These are phyloP conservation scores for Tamandua tetradactyla DNA, from an alignment of 2,797 vertebrate species.

Conservation along the genomic window DNA sequence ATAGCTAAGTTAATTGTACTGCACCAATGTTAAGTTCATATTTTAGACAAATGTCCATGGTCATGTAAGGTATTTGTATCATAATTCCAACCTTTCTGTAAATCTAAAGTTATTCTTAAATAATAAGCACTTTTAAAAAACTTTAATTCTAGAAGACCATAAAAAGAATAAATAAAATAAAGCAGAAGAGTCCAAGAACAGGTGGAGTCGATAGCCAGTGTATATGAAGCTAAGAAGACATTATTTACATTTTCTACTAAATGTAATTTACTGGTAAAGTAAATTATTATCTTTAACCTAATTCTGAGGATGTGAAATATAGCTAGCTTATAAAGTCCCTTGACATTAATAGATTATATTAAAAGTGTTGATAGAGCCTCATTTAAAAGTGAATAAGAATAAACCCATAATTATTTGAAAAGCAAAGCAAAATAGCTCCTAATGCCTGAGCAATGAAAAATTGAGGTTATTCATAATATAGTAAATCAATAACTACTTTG, in stretches of 20 bases:
- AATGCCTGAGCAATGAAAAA: constrained; percentile 74
- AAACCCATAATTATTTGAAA: constrained; percentile 44
- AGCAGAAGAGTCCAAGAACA: no score
- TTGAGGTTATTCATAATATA: constrained; percentile 74
- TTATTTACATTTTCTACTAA: no score
- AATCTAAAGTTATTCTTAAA: background rate
- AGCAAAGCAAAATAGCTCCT: constrained; percentile 55
- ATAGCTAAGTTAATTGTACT: background rate
- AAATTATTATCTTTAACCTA: background rate
- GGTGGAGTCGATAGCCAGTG: no score
- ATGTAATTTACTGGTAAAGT: no score
- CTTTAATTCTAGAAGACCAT: no score
- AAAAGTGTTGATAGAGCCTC: constrained; percentile 73
- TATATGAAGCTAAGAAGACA: no score
- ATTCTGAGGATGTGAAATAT: constrained; percentile 70
- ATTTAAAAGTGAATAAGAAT: constrained; percentile 68
- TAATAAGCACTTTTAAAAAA: background rate
- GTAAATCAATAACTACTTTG: background rate
- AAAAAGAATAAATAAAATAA: no score
- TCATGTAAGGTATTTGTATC: background rate
- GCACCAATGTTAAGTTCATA: background rate
- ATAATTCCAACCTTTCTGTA: background rate
- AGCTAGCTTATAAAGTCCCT: constrained; percentile 73
- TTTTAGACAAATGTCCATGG: background rate
- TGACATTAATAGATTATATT: constrained; percentile 77